phyloP scores from a whole-genome alignment of 2,888 invertebrate genomes.

The Phorcus lineatus region DNA sequence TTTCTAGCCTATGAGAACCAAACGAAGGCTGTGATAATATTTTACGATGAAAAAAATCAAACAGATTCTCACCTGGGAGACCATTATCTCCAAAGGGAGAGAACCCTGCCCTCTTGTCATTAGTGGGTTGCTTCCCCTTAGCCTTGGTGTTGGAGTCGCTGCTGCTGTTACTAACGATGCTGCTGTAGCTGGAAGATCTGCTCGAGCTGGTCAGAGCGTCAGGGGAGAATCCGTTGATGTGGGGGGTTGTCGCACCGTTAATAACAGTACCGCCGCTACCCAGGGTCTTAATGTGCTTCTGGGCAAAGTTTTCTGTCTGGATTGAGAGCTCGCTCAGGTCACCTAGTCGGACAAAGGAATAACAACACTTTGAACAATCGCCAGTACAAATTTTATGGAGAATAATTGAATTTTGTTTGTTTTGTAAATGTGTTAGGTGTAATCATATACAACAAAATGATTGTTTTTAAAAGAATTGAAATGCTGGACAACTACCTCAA shows the following conservation, averaged over 20 bases:
- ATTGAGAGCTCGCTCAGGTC: slow-evolving; percentile 69
- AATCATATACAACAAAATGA: no score
- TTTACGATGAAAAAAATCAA: not conserved
- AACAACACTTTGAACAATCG: no score
- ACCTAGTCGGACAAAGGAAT: no score
- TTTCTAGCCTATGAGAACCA: no score
- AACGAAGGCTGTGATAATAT: not conserved
- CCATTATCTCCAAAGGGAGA: slow-evolving; percentile 54
- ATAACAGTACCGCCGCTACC: slow-evolving; percentile 33
- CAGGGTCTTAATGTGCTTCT: slow-evolving; percentile 54
- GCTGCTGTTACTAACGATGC: slow-evolving; percentile 66
- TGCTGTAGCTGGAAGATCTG: slow-evolving; percentile 68
- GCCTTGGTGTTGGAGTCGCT: slow-evolving; percentile 42
- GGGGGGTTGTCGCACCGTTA: slow-evolving; percentile 18
- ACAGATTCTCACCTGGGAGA: slow-evolving; percentile 38
- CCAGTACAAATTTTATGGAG: no score
- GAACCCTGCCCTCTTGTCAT: slow-evolving; percentile 37
- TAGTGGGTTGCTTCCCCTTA: slow-evolving; percentile 33
- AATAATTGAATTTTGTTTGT: no score
- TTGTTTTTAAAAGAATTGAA: no score
- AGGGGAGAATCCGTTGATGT: slow-evolving; percentile 47
- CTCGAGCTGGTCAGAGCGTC: slow-evolving; percentile 58
- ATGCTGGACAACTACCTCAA: no score
- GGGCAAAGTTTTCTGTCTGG: slow-evolving; percentile 70
- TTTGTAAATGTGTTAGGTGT: no score